phyloP scores from a whole-genome alignment of 2,797 vertebrate genomes.

The Paguma larvata region DNA sequence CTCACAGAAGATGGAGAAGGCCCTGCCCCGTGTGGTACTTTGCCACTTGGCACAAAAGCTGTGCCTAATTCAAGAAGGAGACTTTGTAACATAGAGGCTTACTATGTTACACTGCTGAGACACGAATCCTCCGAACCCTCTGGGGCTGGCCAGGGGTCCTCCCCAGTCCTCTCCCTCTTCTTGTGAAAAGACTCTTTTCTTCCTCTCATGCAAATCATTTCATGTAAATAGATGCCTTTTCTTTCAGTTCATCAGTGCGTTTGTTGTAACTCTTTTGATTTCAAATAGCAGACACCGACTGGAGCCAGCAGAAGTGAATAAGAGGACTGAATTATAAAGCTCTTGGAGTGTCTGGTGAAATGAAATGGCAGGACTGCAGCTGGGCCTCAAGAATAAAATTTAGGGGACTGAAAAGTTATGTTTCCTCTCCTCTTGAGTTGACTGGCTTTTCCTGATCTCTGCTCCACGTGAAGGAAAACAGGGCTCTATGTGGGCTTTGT shows the following conservation, averaged over 20 bases:
- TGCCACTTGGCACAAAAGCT: not conserved
- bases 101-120: not conserved
- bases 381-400: constrained; percentile 1
- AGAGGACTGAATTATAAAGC: not conserved
- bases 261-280: constrained; percentile 63
- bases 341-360: not conserved
- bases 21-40: not conserved
- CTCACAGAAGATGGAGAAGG: not conserved
- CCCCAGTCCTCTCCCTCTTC: not conserved
- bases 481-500: not conserved
- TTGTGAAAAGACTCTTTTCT: not conserved
- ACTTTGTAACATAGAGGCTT: not conserved
- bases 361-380: not conserved
- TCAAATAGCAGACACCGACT: constrained; percentile 21
- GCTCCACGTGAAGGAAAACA: not conserved
- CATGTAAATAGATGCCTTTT: constrained; percentile 52
- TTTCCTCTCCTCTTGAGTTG: not conserved
- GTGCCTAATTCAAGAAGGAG: not conserved
- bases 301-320: not conserved
- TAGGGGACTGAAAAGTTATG: not conserved
- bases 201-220: constrained; percentile 41
- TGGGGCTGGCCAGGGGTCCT: not conserved
- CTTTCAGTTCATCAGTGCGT: constrained; percentile 31
- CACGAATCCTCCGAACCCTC: too few species aligned
- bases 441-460: not conserved